Conservation (phyloP, 2,113 vertebrate genomes). For the Mesocricetus auratus region DNA sequence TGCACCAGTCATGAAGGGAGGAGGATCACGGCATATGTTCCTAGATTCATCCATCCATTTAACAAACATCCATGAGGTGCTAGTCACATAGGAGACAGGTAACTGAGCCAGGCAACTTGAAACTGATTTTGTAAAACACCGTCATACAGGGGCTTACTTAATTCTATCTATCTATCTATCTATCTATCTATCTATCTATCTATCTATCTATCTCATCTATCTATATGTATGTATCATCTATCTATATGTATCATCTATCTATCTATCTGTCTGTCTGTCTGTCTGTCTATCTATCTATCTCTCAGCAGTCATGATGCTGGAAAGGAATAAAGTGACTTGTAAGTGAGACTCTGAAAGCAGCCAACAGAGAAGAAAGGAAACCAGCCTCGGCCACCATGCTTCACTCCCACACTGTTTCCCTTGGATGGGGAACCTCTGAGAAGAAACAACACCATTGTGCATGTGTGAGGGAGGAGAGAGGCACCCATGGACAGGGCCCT, state of each 20-base stretch:
- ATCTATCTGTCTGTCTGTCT: too few species aligned
- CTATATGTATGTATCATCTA: background rate
- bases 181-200: too few species aligned
- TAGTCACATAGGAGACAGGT: background rate
- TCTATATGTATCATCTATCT: too few species aligned
- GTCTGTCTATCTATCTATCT: background rate
- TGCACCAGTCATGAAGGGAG: background rate
- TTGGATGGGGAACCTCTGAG: background rate
- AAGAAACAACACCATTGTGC: background rate
- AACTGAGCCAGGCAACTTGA: background rate
- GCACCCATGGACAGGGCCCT: too few species aligned
- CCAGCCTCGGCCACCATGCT: too few species aligned
- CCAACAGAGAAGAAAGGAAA: background rate
- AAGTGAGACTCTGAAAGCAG: background rate
- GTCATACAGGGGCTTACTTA: too few species aligned
- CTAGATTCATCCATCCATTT: background rate
- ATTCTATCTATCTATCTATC: background rate
- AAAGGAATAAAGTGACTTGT: background rate
- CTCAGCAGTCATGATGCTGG: too few species aligned
- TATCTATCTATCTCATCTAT: too few species aligned
- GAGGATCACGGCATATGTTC: background rate
- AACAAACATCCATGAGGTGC: background rate
- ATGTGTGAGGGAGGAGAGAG: background rate
- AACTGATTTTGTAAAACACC: background rate
- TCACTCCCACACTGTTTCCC: background rate